These are phyloP conservation scores for Girardinus metallicus DNA, from an alignment of 2,797 vertebrate genomes.

Conservation along the genomic window DNA sequence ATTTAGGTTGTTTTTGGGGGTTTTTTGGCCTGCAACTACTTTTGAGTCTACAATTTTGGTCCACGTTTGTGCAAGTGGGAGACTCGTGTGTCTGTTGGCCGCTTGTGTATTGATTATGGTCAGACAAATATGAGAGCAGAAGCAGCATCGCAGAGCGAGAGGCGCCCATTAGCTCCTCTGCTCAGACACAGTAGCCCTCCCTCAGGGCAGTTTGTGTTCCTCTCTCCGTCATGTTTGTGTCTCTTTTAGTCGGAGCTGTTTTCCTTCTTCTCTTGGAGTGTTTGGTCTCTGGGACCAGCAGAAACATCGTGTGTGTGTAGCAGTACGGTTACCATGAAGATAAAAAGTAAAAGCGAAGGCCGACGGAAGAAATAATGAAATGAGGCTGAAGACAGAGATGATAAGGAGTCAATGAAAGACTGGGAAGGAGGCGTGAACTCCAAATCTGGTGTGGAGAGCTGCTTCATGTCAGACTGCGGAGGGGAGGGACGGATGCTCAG, in stretches of 20 bases:
- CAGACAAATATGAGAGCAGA: background rate
- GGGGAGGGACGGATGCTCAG: slow-evolving; percentile 4
- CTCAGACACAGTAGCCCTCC: slow-evolving; percentile 6
- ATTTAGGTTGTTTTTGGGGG: no score
- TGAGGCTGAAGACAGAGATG: background rate
- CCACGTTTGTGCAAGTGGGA: background rate
- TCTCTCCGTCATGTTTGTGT: slow-evolving; percentile 43
- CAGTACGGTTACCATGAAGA: background rate
- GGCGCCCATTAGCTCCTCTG: background rate
- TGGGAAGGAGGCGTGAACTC: background rate
- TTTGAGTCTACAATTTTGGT: background rate
- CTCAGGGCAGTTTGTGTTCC: slow-evolving; percentile 2
- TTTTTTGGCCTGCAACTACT: no score
- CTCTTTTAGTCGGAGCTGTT: slow-evolving; percentile 50
- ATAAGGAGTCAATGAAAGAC: background rate
- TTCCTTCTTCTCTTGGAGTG: slow-evolving; percentile 32
- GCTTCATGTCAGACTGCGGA: slow-evolving; percentile 41
- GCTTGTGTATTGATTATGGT: background rate
- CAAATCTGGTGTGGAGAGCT: slow-evolving; percentile 27
- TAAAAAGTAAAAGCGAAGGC: slow-evolving; percentile 30
- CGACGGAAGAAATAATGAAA: background rate
- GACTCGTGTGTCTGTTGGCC: background rate
- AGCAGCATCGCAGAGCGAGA: background rate
- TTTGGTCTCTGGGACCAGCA: slow-evolving; percentile 65
- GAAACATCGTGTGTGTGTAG: slow-evolving; percentile 36